Evolutionary conservation across 2,113 vertebrate species (phyloP), one percentile per base, ranked within the genome.

Genomic region (Oreochromis niloticus): DNA sequence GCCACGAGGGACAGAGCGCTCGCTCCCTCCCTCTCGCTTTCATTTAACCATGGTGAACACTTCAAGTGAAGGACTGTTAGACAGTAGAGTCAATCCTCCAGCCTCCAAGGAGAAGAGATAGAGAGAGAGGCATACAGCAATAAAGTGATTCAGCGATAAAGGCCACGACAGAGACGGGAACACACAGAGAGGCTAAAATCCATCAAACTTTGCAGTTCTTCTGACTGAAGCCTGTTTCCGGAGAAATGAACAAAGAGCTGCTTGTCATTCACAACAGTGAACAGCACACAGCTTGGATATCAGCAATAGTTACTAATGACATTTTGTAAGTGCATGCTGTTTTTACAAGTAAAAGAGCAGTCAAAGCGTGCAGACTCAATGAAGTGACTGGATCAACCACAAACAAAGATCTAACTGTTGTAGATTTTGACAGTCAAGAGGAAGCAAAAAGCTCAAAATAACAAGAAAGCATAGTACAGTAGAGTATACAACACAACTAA

Each of bases 1-100:
- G 88, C 94, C 94, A 94, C 91, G 27, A 92, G 94, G 90, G 92
- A 92, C 88, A 52, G 52, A 80, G 86, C 9, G 39, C 54, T 82
- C 59, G 0, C 86, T 73, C 82, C 54, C 46, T 81, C 83, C 27
- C 89, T 78, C 75, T 82, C 14, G 13, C 27, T 85, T 88, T 92
- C 85, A 75, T 91, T 92, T 91, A 91, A 85, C 86, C 90, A 84
- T 30, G 66, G 93, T 84, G 85, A 93, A 79, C 89, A 86, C 89
- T 91, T 89, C 56, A 88, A 83, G 92, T 90, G 89, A 92, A 92
- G 79, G 90, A 88, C 91, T 90, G 93, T 80, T 66, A 73, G 87
- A 90, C 80, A 84, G 71, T 61, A 27, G 48, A 92, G 82, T 91
- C 89, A 82, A 61, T 91, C 87, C 83, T 84, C 54, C n/a, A 10